These are phyloP conservation scores for Temnothorax unifasciatus DNA, from an alignment of 2,888 invertebrate genomes.

Conservation along the genomic window DNA sequence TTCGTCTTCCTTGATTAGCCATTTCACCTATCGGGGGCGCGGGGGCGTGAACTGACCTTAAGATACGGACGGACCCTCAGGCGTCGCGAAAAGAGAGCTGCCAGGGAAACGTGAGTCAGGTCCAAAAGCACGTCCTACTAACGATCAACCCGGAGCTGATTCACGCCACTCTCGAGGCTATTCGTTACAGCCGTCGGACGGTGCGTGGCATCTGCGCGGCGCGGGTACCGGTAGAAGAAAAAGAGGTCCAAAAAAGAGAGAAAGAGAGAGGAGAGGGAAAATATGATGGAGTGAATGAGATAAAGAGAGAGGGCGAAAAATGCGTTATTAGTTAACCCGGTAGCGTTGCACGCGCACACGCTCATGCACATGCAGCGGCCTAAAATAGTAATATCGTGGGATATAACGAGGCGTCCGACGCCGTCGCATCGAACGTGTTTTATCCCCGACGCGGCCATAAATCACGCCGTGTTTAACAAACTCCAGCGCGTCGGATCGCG, in stretches of 20 bases:
- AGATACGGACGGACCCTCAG: constrained; percentile 14
- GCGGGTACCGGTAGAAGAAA: constrained; percentile 25
- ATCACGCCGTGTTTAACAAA: constrained; percentile 73
- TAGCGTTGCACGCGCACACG: constrained; percentile 33
- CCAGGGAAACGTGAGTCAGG: constrained; percentile 68
- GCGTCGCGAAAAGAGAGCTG: constrained; percentile 33
- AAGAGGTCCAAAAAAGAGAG: constrained; percentile 7
- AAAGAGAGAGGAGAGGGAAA: background rate
- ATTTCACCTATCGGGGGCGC: background rate
- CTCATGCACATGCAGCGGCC: constrained; percentile 4
- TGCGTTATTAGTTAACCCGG: constrained; percentile 60
- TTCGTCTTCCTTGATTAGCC: constrained; percentile 8
- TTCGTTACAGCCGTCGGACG: constrained; percentile 50
- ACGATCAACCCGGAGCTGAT: constrained; percentile 63
- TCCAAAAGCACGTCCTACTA: constrained; percentile 62
- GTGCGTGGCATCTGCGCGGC: constrained; percentile 45
- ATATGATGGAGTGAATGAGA: constrained; percentile 8
- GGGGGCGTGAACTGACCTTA: constrained; percentile 9
- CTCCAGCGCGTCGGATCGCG: constrained; percentile 59
- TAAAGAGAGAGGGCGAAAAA: constrained; percentile 2
- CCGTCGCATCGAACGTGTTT: constrained; percentile 71
- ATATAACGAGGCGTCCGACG: constrained; percentile 55
- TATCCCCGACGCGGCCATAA: constrained; percentile 69
- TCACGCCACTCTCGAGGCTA: constrained; percentile 61
- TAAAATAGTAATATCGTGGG: constrained; percentile 57